Percentiles rank a stretch among this genome's conserved stretches.
Evolutionary conservation across 2,113 vertebrate genomes (phyloP).

Genomic region (Hippocampus abdominalis): DNA sequence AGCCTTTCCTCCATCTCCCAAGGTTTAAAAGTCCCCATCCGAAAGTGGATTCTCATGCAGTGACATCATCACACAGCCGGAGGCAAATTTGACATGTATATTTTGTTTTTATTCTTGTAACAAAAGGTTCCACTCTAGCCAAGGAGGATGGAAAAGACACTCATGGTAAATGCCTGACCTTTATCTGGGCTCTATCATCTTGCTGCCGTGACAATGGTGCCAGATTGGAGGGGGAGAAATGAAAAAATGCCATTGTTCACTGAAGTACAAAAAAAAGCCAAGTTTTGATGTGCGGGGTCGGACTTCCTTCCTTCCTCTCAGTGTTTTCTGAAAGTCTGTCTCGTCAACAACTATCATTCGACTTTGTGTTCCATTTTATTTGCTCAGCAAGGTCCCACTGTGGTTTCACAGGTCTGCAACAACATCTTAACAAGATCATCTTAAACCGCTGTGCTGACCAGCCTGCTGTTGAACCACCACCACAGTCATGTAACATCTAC

Average conservation of each 20-base stretch:
- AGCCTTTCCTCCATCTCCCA: constrained; percentile 15
- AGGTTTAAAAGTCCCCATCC: constrained; percentile 34
- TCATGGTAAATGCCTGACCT: constrained; percentile 57
- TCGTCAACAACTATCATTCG: constrained; percentile 2
- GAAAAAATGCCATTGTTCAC: constrained; percentile 42
- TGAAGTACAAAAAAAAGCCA: constrained; percentile 23
- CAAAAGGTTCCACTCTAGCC: constrained; percentile 18
- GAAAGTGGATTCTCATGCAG: constrained; percentile 18
- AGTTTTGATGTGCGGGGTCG: constrained; percentile 27
- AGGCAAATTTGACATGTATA: constrained; percentile 19
- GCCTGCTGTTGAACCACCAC: not conserved
- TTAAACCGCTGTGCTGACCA: not conserved
- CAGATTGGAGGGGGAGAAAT: constrained; percentile 34
- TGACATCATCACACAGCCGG: not conserved
- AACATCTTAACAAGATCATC: constrained; percentile 17
- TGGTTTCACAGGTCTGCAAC: constrained; percentile 26
- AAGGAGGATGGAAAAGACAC: constrained; percentile 38
- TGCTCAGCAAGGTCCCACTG: constrained; percentile 1
- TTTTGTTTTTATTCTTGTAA: constrained; percentile 1
- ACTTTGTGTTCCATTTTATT: constrained; percentile 18
- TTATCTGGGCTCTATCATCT: constrained; percentile 47
- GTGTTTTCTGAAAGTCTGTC: constrained; percentile 10
- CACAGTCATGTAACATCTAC: not conserved
- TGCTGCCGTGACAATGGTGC: constrained; percentile 35
- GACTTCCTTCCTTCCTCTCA: constrained; percentile 4